Base-by-base conservation (phyloP, 2,888 invertebrate genomes). In the Ennomos erosarius region DNA sequence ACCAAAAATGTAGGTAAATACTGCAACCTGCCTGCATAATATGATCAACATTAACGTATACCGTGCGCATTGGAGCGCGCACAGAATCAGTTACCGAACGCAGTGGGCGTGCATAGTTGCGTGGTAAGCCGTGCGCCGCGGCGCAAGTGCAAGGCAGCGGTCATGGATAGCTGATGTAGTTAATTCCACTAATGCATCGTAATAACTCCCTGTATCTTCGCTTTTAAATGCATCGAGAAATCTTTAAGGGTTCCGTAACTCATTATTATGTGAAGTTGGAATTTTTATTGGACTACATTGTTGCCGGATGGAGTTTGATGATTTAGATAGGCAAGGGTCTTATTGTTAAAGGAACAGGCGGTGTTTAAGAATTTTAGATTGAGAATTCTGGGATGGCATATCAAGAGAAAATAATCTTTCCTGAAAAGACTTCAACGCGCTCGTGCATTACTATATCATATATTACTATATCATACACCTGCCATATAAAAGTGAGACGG, bases 111-210 rank as follows among this genome's bases (percentile, higher is more conserved):
- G 26, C 47, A 16, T 9, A 26, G 26, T 26, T n/a, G 37, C 47
- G 36, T 9, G 26, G 38, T 13, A n/a, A 26, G 26, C n/a, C 47
- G 37, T 37, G 36, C 33, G 5, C n/a, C 38, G 9, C 33, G 34
- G 44, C 44, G 37, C 59, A 58, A 62, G 65, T 60, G 53, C 59
- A 57, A 54, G 56, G 58, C 49, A 49, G 42, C 59, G 56, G 61
- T 65, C 67, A 69, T 43, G 64, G 59, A 51, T 61, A 65, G 64
- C 64, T 64, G 57, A 57, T 49, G 53, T 36, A 48, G 50, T 64
- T 66, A 68, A 67, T 64, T 43, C 56, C 59, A 62, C 64, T 62
- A 64, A 69, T 67, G 64, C 64, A 61, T 55, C 59, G 49, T 65
- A 62, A 65, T 63, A 62, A 59, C 48, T 57, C 58, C 55, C 44